Conservation (phyloP, 2,888 invertebrate genomes). For the Dryobota labecula region DNA sequence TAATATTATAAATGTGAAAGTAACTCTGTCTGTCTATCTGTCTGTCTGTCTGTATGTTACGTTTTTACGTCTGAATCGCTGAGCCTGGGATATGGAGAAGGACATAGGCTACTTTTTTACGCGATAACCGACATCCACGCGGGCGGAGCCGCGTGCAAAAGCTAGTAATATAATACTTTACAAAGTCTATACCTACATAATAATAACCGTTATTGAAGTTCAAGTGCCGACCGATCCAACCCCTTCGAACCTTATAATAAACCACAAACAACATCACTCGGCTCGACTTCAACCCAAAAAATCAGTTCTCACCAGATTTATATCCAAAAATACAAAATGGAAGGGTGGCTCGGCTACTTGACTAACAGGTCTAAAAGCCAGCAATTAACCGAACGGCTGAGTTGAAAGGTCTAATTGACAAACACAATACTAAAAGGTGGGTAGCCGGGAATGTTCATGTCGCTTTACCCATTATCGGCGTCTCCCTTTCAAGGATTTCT, state of each 20-base stretch:
- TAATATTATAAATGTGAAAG: too few species aligned
- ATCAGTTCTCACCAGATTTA: constrained; percentile 53
- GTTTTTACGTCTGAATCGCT: too few species aligned
- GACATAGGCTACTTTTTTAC: too few species aligned
- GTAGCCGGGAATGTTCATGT: constrained; percentile 55
- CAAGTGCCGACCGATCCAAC: constrained; percentile 24
- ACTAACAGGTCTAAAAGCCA: constrained; percentile 68
- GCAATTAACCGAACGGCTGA: constrained; percentile 71
- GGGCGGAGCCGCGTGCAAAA: too few species aligned
- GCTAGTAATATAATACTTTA: too few species aligned
- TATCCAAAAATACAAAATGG: constrained; percentile 51
- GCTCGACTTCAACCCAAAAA: constrained; percentile 41
- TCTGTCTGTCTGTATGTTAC: too few species aligned
- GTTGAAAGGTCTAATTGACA: constrained; percentile 76
- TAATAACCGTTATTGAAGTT: constrained; percentile 15
- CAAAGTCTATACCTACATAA: too few species aligned
- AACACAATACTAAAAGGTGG: constrained; percentile 67
- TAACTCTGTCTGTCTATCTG: too few species aligned
- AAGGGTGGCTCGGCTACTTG: constrained; percentile 68
- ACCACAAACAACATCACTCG: constrained; percentile 31
- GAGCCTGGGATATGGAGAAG: too few species aligned
- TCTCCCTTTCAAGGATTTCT: constrained; percentile 49
- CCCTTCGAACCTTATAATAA: constrained; percentile 35
- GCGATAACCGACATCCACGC: too few species aligned
- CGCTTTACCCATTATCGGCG: constrained; percentile 44